Conservation (phyloP, 2,888 invertebrate species). For the Linnaemya tessellans region DNA sequence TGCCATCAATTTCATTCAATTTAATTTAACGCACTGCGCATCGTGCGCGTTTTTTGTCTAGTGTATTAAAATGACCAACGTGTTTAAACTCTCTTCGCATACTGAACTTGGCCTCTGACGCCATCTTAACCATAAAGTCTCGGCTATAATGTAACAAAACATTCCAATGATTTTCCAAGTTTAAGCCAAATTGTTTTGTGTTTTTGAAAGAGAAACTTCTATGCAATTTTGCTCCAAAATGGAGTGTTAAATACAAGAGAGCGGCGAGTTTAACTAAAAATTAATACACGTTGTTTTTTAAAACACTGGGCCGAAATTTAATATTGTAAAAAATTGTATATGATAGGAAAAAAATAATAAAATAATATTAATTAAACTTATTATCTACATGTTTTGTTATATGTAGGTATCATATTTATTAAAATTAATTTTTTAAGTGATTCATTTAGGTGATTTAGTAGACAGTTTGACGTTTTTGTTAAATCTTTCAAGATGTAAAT, state of each 20-base stretch:
- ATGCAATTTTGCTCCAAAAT: slow-evolving; percentile 14
- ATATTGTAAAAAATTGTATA: background rate
- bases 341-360: background rate
- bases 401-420: background rate
- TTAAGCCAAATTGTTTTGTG: slow-evolving; percentile 48
- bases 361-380: background rate
- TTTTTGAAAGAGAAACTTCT: slow-evolving; percentile 64
- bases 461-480: background rate
- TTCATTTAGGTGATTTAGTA: background rate
- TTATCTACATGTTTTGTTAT: background rate
- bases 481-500: background rate
- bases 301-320: background rate
- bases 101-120: slow-evolving; percentile 82
- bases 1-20: slow-evolving; percentile 52
- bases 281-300: background rate
- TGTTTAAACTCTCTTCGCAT: slow-evolving; percentile 81
- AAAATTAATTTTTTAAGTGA: background rate
- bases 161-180: slow-evolving; percentile 69
- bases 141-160: slow-evolving; percentile 60
- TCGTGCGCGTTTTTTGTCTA: slow-evolving; percentile 78
- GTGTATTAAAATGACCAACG: slow-evolving; percentile 72
- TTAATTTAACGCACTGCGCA: slow-evolving; percentile 75
- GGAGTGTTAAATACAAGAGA: background rate
- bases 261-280: background rate
- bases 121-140: slow-evolving; percentile 81